Percentiles rank a stretch among this genome's conserved stretches.
Evolutionary conservation across 2,113 vertebrate species (phyloP).

Genomic region (Sporophila hypoxantha): DNA sequence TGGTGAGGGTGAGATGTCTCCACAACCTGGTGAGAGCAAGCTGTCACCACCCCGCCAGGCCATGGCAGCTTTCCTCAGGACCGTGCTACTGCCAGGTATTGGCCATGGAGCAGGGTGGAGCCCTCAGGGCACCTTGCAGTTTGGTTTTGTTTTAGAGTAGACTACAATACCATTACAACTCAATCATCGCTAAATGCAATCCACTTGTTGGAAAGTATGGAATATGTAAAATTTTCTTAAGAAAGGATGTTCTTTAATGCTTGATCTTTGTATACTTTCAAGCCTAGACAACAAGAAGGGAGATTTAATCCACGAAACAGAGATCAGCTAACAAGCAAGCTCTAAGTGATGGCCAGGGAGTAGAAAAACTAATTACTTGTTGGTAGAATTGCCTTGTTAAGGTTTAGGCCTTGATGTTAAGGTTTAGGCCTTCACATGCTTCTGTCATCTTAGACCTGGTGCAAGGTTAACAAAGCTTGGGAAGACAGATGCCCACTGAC

Average conservation of each 20-base stretch:
- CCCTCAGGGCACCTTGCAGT: rapidly evolving
- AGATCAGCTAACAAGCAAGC: not conserved
- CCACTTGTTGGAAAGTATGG: rapidly evolving
- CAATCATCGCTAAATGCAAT: not conserved
- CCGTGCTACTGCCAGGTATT: rapidly evolving
- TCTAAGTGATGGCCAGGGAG: not conserved
- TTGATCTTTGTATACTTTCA: not conserved
- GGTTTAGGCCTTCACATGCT: not conserved
- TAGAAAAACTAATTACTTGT: not conserved
- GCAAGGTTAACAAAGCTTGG: not conserved
- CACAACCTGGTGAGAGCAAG: rapidly evolving
- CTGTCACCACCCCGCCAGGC: rapidly evolving
- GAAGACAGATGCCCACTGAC: not conserved
- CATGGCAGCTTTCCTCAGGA: not conserved
- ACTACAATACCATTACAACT: not conserved
- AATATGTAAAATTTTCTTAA: not conserved
- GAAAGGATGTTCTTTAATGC: not conserved
- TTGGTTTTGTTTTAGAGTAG: not conserved
- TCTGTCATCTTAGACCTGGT: not conserved
- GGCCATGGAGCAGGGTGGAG: too few species aligned
- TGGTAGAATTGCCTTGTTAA: not conserved
- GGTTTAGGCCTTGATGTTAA: not conserved
- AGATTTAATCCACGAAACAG: not conserved
- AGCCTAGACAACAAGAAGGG: not conserved
- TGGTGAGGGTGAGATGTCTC: rapidly evolving